phyloP scores from a whole-genome alignment of 1,140 invertebrate species.

The Orius insidiosus region DNA sequence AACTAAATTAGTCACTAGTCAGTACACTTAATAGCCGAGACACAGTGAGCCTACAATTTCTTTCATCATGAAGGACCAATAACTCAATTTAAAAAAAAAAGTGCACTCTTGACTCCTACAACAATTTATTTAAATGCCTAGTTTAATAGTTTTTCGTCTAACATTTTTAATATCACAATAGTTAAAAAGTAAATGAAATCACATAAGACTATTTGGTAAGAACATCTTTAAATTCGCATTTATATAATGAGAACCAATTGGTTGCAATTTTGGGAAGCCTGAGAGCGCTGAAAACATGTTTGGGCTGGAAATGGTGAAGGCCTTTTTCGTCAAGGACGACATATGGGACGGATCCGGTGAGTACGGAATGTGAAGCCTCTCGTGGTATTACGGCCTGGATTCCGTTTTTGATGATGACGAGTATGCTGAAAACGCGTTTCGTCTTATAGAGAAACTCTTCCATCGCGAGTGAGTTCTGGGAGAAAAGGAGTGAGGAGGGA shows the following conservation, averaged over 20 bases:
- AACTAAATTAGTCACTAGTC: too few species aligned
- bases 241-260: slow-evolving; percentile 27
- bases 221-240: slow-evolving; percentile 10
- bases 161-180: too few species aligned
- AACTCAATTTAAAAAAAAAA: too few species aligned
- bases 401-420: slow-evolving; percentile 56
- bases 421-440: slow-evolving; percentile 28
- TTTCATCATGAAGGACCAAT: too few species aligned
- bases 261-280: slow-evolving; percentile 41
- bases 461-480: slow-evolving; percentile 50
- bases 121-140: too few species aligned
- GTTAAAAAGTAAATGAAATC: too few species aligned
- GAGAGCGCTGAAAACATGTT: slow-evolving; percentile 51
- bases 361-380: slow-evolving; percentile 49
- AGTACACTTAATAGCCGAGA: too few species aligned
- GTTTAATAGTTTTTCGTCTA: too few species aligned
- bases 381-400: slow-evolving; percentile 59
- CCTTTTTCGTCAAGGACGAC: slow-evolving; percentile 59
- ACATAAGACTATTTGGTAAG: background rate
- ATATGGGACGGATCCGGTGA: slow-evolving; percentile 57
- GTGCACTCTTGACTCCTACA: too few species aligned
- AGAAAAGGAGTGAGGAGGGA: slow-evolving; percentile 40
- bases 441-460: slow-evolving; percentile 52
- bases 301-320: slow-evolving; percentile 54
- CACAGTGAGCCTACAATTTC: too few species aligned